Base-by-base conservation (phyloP, 2,797 vertebrate genomes). In the Hoplostethus mediterraneus region DNA sequence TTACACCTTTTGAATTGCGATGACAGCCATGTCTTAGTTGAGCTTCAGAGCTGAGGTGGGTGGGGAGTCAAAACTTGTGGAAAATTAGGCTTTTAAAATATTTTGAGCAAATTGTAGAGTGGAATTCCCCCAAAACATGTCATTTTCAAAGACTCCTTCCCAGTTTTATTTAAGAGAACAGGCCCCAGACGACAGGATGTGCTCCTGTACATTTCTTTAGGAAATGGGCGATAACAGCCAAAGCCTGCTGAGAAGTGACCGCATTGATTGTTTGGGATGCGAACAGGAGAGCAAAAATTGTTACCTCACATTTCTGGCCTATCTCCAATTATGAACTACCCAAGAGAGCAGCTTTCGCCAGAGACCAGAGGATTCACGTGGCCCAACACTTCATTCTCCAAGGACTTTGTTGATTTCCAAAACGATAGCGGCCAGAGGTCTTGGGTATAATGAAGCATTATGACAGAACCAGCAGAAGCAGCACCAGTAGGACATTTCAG, bases 221-320 rank as follows among this genome's bases (percentile, higher is more conserved):
- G 28, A 51, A 59, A 5, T 56, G 54, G n/a, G 42, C 55, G 63
- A 53, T 44, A 33, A 55, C 51, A 33, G n/a, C 65, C 61, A 63
- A 51, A 25, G 59, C 53, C 42, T 61, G 63, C 21, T 28, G 21
- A 58, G 42, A 33, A n/a, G 63, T 67, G 57, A 75, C 28, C 58
- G 60, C 45, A 28, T 14, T 57, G 42, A 28, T 14, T 57, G 42
- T 73, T 45, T 67, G 61, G 52, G 93, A 95, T 95, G 94, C 92
- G 94, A 94, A 95, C 95, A 95, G 94, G 95, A 92, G 87, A 96
- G 94, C 95, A 95, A 94, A 96, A 95, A 93, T 93, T 88, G 94
- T 96, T 96, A 97, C 96, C 96, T 97, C 95, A 93, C 93, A 92
- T 94, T 94, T 95, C 94, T 94, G 95, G 95, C 93, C 95, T 95